These are phyloP conservation scores for Engraulis encrasicolus DNA, from an alignment of 2,113 vertebrate species.

Conservation along the genomic window DNA sequence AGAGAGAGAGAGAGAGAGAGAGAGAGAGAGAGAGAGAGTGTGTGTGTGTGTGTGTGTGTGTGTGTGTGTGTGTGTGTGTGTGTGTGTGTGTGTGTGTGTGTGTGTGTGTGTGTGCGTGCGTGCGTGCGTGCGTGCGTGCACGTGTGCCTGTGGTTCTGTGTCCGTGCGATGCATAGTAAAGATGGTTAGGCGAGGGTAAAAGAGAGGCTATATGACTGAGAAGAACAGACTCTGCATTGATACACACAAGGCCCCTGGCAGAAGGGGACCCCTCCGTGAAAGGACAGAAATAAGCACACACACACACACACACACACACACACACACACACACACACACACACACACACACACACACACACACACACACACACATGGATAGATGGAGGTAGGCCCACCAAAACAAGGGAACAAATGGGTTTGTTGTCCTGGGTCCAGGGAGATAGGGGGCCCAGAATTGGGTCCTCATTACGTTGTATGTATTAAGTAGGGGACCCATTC, in stretches of 20 bases:
- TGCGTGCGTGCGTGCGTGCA: not conserved
- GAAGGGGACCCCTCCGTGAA: not conserved
- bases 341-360: too few relatives aligned
- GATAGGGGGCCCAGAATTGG: too few relatives aligned
- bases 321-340: too few relatives aligned
- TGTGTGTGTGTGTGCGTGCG: not conserved
- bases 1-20: not conserved
- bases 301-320: too few relatives aligned
- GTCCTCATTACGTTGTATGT: too few relatives aligned
- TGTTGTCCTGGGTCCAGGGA: too few relatives aligned
- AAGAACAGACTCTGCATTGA: constrained; percentile 48
- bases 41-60: constrained; percentile 9
- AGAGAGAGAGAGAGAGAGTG: constrained; percentile 24
- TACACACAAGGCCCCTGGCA: constrained; percentile 34
- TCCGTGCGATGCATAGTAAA: not conserved
- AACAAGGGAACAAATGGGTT: too few relatives aligned
- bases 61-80: constrained; percentile 17
- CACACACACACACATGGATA: not conserved
- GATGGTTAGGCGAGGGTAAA: not conserved
- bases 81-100: not conserved
- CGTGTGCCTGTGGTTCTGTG: not conserved
- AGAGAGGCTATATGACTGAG: not conserved
- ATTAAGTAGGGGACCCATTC: too few relatives aligned
- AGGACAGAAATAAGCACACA: not conserved
- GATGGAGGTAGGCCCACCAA: not conserved